Base-by-base conservation (phyloP, 1,140 invertebrate species). In the Potamilus streckersoni region DNA sequence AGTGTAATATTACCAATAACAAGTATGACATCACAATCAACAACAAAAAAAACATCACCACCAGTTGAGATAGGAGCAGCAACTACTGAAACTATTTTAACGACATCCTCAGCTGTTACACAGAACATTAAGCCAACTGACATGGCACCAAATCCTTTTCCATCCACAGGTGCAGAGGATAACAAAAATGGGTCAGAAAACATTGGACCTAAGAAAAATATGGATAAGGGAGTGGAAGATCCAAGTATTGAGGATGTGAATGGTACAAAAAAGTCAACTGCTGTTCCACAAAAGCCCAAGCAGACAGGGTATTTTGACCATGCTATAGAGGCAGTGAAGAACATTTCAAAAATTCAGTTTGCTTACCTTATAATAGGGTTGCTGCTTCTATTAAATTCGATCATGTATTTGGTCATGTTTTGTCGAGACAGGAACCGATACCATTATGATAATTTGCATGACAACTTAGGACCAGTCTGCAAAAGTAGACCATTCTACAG, bases 311-410 rank as follows among this genome's bases (percentile, higher is more conserved):
- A 12, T 64, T 68, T 75, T 14, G 56, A 74, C 19, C 57, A 74
- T 71, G 74, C 74, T 15, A 59, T 83, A 5, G 70, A 84, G 14
- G 75, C 74, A 15, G 75, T 87, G 15, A 80, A 76, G 20, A 80
- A 83, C 60, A 88, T 91, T 57, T 91, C 89, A 6, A 89, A 86
- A 71, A 88, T 91, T 66, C 90, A 91, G 79, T 87, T 91, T 82
- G 88, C 89, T 5, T 92, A 91, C 80, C 77, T 89, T 12, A 89
- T 91, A 38, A 88, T 91, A 65, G 89, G 89, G 2, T 72, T 89
- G 17, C 85, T 91, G 63, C 80, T 91, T 13, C 79, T 91, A n/a
- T 59, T 90, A 15, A 87, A 89, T 73, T 85, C 90, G 1, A 76
- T 90, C 15, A 73, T 91, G 49, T 91, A 91, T 72, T 79, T 91